These are phyloP conservation scores for Rhagophthalmus giganteus DNA, from an alignment of 2,888 invertebrate genomes.

Conservation along the genomic window DNA sequence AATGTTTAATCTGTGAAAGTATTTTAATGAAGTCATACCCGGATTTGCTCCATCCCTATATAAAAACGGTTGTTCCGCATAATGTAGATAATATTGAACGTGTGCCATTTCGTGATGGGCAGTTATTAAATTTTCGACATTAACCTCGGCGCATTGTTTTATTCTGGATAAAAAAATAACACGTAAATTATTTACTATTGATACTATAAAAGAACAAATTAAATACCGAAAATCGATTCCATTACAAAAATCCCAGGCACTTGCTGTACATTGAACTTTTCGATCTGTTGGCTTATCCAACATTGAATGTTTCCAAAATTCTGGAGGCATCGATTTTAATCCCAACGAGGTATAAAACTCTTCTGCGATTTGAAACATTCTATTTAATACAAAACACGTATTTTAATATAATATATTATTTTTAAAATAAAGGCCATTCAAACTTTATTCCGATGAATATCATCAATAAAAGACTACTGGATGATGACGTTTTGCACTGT, in stretches of 20 bases:
- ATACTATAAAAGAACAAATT: not conserved
- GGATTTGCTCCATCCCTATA: conserved; percentile 84
- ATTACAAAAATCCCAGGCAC: conserved; percentile 88
- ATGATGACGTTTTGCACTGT: too few species aligned
- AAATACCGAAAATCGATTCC: conserved; percentile 76
- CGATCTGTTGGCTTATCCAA: conserved; percentile 73
- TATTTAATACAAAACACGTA: conserved; percentile 41
- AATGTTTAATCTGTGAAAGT: not conserved
- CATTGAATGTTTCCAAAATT: conserved; percentile 85
- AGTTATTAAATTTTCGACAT: conserved; percentile 74
- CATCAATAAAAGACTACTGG: too few species aligned
- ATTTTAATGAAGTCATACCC: conserved; percentile 57
- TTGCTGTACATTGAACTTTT: conserved; percentile 73
- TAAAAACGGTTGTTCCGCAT: conserved; percentile 72
- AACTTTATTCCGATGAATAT: too few species aligned
- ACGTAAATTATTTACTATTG: too few species aligned
- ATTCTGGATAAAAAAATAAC: too few species aligned
- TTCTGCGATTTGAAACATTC: conserved; percentile 82
- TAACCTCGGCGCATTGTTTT: conserved; percentile 80
- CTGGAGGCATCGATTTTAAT: conserved; percentile 75
- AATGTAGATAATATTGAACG: conserved; percentile 79
- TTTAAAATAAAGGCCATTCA: not conserved
- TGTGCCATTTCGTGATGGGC: conserved; percentile 85
- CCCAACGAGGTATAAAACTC: conserved; percentile 83
- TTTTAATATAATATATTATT: not conserved